Percentiles rank a stretch among this genome's conserved stretches.
These are phyloP conservation scores for Caradrina clavipalpis DNA, from an alignment of 2,888 invertebrate species.

Conservation along the genomic window DNA sequence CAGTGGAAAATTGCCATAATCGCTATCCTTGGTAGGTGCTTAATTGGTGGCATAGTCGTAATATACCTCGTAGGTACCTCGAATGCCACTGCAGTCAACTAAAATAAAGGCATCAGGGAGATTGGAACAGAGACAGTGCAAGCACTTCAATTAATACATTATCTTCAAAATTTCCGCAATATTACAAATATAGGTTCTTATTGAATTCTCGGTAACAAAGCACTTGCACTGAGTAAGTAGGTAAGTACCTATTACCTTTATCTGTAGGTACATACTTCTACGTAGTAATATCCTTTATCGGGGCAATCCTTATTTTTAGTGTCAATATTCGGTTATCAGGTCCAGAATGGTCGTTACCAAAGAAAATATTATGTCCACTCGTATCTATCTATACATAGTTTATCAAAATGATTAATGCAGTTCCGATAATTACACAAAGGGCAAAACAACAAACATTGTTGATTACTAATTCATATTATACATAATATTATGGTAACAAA, in stretches of 20 bases:
- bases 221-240: conserved; percentile 4
- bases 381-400: conserved; percentile 18
- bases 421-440: conserved; percentile 52
- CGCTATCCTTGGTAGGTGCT: neutral
- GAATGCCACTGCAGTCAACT: neutral
- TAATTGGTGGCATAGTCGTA: neutral
- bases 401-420: conserved; percentile 53
- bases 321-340: conserved; percentile 43
- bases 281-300: conserved; percentile 24
- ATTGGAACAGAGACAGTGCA: neutral
- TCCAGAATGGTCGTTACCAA: conserved; percentile 37
- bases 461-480: conserved; percentile 12
- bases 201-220: conserved; percentile 4
- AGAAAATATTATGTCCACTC: conserved; percentile 21
- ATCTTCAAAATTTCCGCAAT: neutral
- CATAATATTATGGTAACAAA: neutral
- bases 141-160: neutral
- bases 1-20: neutral
- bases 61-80: neutral
- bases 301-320: conserved; percentile 32
- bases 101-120: neutral
- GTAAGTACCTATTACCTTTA: conserved; percentile 10
- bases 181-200: neutral
- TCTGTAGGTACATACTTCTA: conserved; percentile 9
- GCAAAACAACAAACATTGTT: conserved; percentile 46